Percentiles rank a stretch among this genome's conserved stretches.
Conservation (phyloP, 2,113 vertebrate species). For the Columba janthina region DNA sequence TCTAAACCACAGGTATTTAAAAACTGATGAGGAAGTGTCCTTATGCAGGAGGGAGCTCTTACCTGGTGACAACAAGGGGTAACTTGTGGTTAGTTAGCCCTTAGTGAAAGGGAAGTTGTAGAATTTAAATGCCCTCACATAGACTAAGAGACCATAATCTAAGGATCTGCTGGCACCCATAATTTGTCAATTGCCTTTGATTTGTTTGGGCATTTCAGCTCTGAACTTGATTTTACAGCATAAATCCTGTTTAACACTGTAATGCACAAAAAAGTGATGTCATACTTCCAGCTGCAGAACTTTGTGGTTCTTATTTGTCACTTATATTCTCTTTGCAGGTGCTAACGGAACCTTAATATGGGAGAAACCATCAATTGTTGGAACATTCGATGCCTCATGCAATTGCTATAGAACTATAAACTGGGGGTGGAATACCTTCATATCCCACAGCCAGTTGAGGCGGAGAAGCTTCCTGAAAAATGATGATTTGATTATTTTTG, state of each 20-base stretch:
- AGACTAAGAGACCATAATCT: background rate
- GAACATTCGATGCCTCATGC: constrained; percentile 71
- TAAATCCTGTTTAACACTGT: background rate
- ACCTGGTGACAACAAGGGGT: background rate
- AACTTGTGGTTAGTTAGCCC: background rate
- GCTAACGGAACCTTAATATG: constrained; percentile 51
- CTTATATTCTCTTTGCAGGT: constrained; percentile 47
- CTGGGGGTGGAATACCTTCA: constrained; percentile 80
- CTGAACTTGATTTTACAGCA: background rate
- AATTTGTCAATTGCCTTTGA: background rate
- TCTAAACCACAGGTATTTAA: background rate
- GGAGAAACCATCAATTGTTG: constrained; percentile 79
- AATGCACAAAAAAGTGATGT: background rate
- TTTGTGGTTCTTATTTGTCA: background rate
- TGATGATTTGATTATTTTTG: constrained; percentile 84
- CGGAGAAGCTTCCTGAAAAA: constrained; percentile 86
- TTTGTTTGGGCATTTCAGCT: background rate
- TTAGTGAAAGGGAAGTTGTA: background rate
- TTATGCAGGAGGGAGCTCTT: background rate
- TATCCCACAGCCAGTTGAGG: constrained; percentile 80
- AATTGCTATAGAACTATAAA: constrained; percentile 58
- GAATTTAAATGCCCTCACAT: background rate
- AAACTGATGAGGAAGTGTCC: background rate
- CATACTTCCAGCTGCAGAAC: background rate
- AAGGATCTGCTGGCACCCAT: background rate